Conservation (phyloP, 2,797 vertebrate species). For the Serranus cabrilla region DNA sequence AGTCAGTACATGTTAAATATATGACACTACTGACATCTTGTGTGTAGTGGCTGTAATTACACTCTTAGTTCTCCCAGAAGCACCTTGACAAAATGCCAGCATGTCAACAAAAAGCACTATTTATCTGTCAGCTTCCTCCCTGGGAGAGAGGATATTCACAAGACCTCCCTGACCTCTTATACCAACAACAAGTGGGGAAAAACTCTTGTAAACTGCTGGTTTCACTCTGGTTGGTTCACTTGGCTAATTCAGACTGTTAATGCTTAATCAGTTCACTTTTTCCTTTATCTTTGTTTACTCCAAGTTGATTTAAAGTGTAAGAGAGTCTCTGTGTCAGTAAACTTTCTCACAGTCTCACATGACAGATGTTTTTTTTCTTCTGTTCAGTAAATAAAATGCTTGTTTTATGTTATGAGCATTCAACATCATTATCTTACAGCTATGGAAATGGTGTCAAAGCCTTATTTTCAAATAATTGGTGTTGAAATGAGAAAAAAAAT, state of each 20-base stretch:
- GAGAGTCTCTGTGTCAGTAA: not conserved
- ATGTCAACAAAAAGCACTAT: not conserved
- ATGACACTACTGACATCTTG: constrained; percentile 60
- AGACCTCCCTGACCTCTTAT: constrained; percentile 11
- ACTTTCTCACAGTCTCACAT: not conserved
- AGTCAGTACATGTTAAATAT: not conserved
- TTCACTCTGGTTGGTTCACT: not conserved
- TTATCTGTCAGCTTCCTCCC: not conserved
- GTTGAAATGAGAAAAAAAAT: too few relatives aligned
- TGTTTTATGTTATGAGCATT: not conserved
- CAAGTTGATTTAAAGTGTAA: not conserved
- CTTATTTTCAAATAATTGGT: not conserved
- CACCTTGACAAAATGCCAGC: constrained; percentile 2
- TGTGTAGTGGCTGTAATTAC: constrained; percentile 32
- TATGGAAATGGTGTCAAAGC: not conserved
- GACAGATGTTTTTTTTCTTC: not conserved
- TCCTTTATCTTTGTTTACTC: not conserved
- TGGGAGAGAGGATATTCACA: constrained; percentile 26
- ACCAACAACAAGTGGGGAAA: not conserved
- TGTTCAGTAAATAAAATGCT: not conserved
- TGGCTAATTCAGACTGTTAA: constrained; percentile 1
- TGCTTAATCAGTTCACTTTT: not conserved
- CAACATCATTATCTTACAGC: not conserved
- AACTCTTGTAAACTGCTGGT: constrained; percentile 23
- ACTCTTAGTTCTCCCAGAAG: not conserved